Evolutionary conservation across 37 sponge, comb jelly and placozoan genomes (phyloP).

Genomic region (Spongilla lacustris): DNA sequence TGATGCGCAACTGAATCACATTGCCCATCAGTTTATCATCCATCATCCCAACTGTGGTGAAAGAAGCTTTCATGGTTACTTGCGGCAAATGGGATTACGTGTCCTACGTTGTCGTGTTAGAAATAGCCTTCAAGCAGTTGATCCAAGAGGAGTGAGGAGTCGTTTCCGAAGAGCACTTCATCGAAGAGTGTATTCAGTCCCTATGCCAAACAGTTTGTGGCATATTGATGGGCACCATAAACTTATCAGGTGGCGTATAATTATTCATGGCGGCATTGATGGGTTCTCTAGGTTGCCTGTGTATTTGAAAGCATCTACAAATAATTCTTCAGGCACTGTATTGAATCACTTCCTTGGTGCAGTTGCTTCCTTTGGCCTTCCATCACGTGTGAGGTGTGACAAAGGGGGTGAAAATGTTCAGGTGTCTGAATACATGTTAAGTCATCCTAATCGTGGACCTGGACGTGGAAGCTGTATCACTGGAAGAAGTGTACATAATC

Average conservation of each 20-base stretch:
- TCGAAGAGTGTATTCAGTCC: conserved; percentile 14
- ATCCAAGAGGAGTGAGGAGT: conserved; percentile 21
- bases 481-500: conserved; percentile 42
- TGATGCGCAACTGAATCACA: conserved; percentile 11
- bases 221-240: conserved; percentile 55
- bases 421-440: conserved; percentile 63
- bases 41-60: conserved; percentile 18
- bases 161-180: conserved; percentile 17
- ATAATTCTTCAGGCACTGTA: conserved; percentile 44
- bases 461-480: conserved; percentile 60
- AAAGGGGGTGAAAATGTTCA: conserved; percentile 67
- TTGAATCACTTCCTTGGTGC: conserved; percentile 35
- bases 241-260: conserved; percentile 55
- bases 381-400: conserved; percentile 62
- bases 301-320: conserved; percentile 36
- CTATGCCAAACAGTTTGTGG: conserved; percentile 39
- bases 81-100: not conserved
- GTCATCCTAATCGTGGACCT: conserved; percentile 56
- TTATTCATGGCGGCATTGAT: conserved; percentile 65
- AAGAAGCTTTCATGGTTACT: not conserved
- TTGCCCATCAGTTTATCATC: not conserved
- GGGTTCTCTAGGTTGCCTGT: conserved; percentile 62
- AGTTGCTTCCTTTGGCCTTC: conserved; percentile 35
- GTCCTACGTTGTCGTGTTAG: conserved; percentile 13
- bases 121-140: conserved; percentile 17